Evolutionary conservation across 2,113 vertebrate species (phyloP).

Genomic region (Hucho hucho): DNA sequence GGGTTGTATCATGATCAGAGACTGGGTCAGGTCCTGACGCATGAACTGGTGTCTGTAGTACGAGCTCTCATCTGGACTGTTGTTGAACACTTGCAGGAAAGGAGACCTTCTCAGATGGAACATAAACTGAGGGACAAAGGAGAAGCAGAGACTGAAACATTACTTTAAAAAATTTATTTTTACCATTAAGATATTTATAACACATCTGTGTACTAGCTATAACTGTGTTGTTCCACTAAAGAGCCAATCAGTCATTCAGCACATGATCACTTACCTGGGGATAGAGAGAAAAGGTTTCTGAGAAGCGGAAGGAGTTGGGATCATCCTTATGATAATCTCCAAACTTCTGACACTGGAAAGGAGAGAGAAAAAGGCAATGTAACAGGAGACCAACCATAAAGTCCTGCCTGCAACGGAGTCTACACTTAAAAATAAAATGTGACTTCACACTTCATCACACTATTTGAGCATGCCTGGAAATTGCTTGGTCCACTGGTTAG

Average conservation of each 20-base stretch:
- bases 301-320: constrained; percentile 96
- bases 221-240: not conserved
- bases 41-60: constrained; percentile 97
- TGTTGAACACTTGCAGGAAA: constrained; percentile 98
- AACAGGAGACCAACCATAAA: not conserved
- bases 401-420: not conserved
- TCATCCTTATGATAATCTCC: constrained; percentile 99
- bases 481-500: too few species aligned
- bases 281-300: constrained; percentile 96
- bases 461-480: too few species aligned
- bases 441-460: not conserved
- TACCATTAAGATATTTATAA: too few species aligned
- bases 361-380: not conserved
- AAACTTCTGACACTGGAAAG: constrained; percentile 94
- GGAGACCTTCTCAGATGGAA: constrained; percentile 97
- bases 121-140: constrained; percentile 87
- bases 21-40: constrained; percentile 95
- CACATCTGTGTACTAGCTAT: too few species aligned
- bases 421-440: not conserved
- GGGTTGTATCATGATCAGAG: constrained; percentile 96
- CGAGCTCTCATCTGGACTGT: constrained; percentile 96
- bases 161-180: too few species aligned
- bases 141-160: too few species aligned
- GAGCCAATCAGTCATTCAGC: not conserved
- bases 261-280: constrained; percentile 82